Conservation (phyloP, 2,797 vertebrate species). For the Amniataba percoides region DNA sequence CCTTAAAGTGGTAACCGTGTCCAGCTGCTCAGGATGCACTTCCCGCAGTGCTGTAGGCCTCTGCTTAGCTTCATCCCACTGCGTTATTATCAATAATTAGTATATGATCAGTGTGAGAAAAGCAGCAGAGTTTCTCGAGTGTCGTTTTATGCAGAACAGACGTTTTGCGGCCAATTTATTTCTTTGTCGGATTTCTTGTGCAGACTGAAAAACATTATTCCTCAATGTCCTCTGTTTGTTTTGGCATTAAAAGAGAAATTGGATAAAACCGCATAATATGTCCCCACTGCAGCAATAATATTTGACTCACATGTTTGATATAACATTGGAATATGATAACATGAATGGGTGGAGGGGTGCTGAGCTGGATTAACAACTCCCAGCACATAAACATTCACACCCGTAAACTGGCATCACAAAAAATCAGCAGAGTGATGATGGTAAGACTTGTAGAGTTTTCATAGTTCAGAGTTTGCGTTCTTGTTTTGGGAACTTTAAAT, state of each 20-base stretch:
- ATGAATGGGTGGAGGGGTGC: too few relatives aligned
- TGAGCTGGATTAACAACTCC: background rate
- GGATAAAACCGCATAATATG: background rate
- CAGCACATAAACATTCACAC: too few relatives aligned
- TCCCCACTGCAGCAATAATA: background rate
- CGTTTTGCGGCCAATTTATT: background rate
- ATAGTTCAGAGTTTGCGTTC: background rate
- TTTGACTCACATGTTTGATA: background rate
- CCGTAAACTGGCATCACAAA: too few relatives aligned
- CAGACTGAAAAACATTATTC: background rate
- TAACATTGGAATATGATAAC: background rate
- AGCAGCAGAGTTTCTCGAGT: background rate
- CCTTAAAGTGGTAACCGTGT: background rate
- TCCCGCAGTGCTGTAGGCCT: background rate
- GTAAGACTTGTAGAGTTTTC: background rate
- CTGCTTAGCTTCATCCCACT: background rate
- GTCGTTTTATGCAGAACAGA: background rate
- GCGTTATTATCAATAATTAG: background rate
- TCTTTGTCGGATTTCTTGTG: background rate
- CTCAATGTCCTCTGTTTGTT: background rate
- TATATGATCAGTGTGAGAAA: conserved; percentile 6
- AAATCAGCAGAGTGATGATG: background rate
- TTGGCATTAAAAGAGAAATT: background rate
- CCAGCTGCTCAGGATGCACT: background rate
- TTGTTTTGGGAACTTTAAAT: background rate